Base-by-base conservation (phyloP, 2,888 invertebrate species). In the Gymnoscelis rufifasciata region DNA sequence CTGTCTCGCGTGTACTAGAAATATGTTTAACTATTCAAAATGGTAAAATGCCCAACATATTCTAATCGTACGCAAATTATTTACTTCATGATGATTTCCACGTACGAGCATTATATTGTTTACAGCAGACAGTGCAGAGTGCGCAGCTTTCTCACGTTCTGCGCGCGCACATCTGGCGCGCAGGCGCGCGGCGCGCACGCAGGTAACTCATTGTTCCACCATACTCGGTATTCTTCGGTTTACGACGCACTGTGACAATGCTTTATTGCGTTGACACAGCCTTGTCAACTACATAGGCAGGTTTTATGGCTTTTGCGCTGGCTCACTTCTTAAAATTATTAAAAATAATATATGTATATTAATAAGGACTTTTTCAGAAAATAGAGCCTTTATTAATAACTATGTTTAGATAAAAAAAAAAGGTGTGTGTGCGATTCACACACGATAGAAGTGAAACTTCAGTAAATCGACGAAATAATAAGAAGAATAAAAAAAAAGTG, bases 131-230 rank as follows among this genome's bases (percentile, higher is more conserved):
- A 33, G 24, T 38, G 35, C 33, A 31, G 26, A 38, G 45, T 33
- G 37, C 38, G 24, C 10, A 27, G 47, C 52, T 59, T 63, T 57
- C 57, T 54, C 57, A 57, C 57, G 63, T 49, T 45, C 36, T 2
- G 31, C n/a, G n/a, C n/a, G n/a, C n/a, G 41, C 35, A 19, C 74
- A 74, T 73, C 71, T 74, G 74, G 73, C 55, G 48, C 47, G 59
- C 73, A 68, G 54, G 54, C 54, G 26, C 30, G 3, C 23, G 43
- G 29, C 38, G 44, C 38, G 29, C 40, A 44, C 47, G 54, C 74
- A 75, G 74, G 74, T 75, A 74, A 67, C 60, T 55, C 55, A 67
- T 63, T 53, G 62, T 57, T 68, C 64, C 62, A 70, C 60, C 42
- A 42, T 47, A 23, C 43, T 47, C 41, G 52, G 29, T 5, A 19